Evolutionary conservation across 1,140 invertebrate genomes (phyloP), one percentile per base, ranked within the genome.

Genomic region (Calephelis nemesis): DNA sequence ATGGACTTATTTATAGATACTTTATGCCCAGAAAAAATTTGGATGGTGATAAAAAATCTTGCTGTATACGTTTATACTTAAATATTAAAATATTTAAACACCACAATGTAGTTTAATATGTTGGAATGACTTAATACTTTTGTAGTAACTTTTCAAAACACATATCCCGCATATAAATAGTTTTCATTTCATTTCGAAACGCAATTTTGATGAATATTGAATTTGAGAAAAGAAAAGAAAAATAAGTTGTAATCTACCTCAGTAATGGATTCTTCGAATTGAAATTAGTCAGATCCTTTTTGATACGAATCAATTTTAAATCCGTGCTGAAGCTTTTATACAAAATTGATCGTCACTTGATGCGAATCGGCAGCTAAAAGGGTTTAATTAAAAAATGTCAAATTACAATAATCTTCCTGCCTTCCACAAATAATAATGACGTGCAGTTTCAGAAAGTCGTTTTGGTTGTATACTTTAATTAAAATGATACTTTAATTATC

Each of bases 241-340:
- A 63, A 63, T 9, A 49, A 48, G 62, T 30, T 45, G 30, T 63
- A 45, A 47, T 63, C 62, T 11, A 13, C n/a, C 7, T 47, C 13
- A n/a, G n/a, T 47, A 40, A 47, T 63, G 62, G 40, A n/a, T 63
- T 63, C 62, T 63, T 42, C 12, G 62, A 63, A 65, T 65, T 50
- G 40, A 30, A 50, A 19, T 47, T 47, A 15, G 45, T 30, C 50
- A 30, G 19, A 65, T 65, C 62, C 45, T 42, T 64, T 48, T 40
- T 13, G 40, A 30, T 54, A 50, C 47, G 39, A 54, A 65, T 65
- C 64, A 65, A 13, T 45, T 65, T 9, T 54, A 54, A 45, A 65
- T 65, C 39, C 11, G 49, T 54, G 64, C 49, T 54, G n/a, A 42
- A 50, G 39, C 40, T 66, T 66, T 66, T 19, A 58, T 66, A 40